A percentile compares a stretch with the other conserved stretches of the same genome.
phyloP scores from a whole-genome alignment of 2,888 invertebrate species.

The Tiliacea aurago region DNA sequence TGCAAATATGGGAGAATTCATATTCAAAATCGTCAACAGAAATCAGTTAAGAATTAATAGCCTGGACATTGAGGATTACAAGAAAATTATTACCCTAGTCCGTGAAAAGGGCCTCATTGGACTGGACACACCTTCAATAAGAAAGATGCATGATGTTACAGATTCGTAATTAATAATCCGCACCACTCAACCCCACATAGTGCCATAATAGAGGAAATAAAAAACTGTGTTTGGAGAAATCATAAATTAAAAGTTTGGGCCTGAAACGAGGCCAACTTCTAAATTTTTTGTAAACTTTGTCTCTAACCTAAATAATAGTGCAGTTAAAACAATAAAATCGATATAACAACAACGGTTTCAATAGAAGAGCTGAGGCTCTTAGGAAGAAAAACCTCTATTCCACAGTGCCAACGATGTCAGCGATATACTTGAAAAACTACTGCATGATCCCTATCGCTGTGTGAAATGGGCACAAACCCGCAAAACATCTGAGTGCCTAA shows the following conservation, averaged over 20 bases:
- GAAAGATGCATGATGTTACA: neutral
- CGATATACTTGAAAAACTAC: neutral
- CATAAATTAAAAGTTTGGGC: neutral
- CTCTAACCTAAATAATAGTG: neutral
- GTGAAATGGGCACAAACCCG: neutral
- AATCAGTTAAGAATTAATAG: neutral
- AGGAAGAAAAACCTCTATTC: neutral
- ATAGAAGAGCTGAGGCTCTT: neutral
- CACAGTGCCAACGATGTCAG: neutral
- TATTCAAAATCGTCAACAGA: neutral
- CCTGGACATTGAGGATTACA: neutral
- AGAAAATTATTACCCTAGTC: neutral
- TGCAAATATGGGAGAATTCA: neutral
- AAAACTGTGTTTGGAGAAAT: slow-evolving; percentile 6
- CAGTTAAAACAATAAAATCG: slow-evolving; percentile 5
- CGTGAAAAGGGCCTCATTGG: neutral
- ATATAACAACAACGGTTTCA: neutral
- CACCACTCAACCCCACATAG: neutral
- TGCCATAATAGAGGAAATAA: neutral
- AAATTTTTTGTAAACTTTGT: neutral
- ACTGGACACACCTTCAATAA: neutral
- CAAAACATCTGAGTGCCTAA: neutral
- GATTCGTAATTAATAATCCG: neutral
- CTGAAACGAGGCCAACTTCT: neutral
- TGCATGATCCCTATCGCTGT: slow-evolving; percentile 1